A percentile compares a stretch with the other conserved stretches of the same genome.
Evolutionary conservation across 2,797 vertebrate species (phyloP).

Genomic region (Helicolenus hilgendorfi): DNA sequence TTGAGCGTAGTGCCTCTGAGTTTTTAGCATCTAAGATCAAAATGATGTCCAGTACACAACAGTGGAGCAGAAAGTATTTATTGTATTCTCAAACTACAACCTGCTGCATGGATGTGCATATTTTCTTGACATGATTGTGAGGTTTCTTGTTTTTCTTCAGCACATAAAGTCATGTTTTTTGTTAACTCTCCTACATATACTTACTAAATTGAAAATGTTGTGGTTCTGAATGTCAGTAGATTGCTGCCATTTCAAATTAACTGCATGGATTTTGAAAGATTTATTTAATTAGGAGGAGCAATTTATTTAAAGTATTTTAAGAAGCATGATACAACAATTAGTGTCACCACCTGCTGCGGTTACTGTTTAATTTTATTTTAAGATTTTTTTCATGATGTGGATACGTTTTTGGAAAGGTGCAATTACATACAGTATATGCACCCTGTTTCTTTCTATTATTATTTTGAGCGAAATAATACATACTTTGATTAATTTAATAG

Average conservation of each 20-base stretch:
- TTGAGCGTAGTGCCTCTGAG: not conserved
- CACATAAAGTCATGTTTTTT: not conserved
- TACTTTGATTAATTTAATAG: not conserved
- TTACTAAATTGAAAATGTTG: not conserved
- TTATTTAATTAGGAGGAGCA: not conserved
- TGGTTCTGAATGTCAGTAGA: not conserved
- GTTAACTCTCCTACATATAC: not conserved
- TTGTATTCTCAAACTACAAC: not conserved
- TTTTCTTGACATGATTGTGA: not conserved
- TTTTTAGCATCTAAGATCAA: not conserved
- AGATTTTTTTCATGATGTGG: not conserved
- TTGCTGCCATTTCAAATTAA: not conserved
- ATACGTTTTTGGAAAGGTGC: not conserved
- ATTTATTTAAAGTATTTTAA: not conserved
- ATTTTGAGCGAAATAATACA: not conserved
- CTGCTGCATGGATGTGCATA: not conserved
- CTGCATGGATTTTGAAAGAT: not conserved
- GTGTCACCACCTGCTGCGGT: conserved; percentile 25
- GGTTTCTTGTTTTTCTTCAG: not conserved
- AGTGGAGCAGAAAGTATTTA: not conserved
- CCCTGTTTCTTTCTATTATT: not conserved
- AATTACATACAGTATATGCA: not conserved
- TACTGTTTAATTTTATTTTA: not conserved
- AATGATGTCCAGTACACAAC: not conserved
- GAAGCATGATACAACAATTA: not conserved